Evolutionary conservation across 2,888 invertebrate genomes (phyloP), one percentile per base, ranked within the genome.

Genomic region (Baronia brevicornis): DNA sequence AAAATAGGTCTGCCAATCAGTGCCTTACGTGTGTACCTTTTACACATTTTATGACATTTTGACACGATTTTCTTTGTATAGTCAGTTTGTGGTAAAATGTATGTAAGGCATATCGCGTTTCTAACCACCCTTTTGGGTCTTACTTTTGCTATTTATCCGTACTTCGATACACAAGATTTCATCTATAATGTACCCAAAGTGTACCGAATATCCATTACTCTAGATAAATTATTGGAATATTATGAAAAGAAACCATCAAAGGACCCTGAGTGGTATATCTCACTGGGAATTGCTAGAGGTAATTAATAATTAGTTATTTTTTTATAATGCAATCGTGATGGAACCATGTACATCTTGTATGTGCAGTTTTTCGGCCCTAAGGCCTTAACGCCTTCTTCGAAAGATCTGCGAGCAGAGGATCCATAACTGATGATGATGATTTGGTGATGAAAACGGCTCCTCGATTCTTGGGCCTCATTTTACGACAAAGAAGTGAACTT

Each of bases 161-260:
- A 79, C 38, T 84, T 82, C 36, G 84, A 84, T 39, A 84, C 84
- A 1, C 82, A 84, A 45, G 84, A 82, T 37, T 82, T 82, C 39
- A 82, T 84, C 19, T 84, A 84, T 35, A 84, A 84, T 56, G 63
- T 84, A n/a, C 82, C 84, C 0, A 82, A 84, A 53, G 84, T 80
- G 8, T 84, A 65, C 33, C 62, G 84, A 43, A 66, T 84, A 42
- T 77, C 79, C 3, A 64, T 82, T 1, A 74, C 78, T 0, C 49
- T 84, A 25, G 82, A 82, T 25, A 80, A 72, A 42, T 41, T 84
- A 31, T 46, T 84, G 36, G 72, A 70, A 9, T 64, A 79, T 45
- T 84, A 79, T 44, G 82, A 82, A 41, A 72, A 60, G 43, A 82
- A 78, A 35, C 72, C 73, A n/a, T 80, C 84, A 0, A 84, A 80